A percentile compares a stretch with the other conserved stretches of the same genome.
Conservation (phyloP, 2,797 vertebrate genomes). For the Platalea minor region DNA sequence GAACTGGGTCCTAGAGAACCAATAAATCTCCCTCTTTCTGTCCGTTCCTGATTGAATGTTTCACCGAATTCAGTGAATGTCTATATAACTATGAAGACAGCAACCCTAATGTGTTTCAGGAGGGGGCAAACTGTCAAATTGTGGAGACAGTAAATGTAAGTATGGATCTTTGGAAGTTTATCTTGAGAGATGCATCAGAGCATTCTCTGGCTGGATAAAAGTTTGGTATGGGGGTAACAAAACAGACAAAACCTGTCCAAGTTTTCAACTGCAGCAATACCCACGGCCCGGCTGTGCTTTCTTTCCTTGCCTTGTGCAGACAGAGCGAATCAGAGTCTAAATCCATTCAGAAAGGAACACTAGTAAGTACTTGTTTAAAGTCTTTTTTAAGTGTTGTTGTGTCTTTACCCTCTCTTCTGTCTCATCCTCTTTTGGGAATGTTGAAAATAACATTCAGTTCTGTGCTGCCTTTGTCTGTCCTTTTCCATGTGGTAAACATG, state of each 20-base stretch:
- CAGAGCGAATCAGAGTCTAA: not conserved
- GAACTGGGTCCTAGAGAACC: not conserved
- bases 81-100: not conserved
- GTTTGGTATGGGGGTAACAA: not conserved
- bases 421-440: constrained; percentile 62
- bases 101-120: not conserved
- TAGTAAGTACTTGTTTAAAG: constrained; percentile 58
- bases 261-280: not conserved
- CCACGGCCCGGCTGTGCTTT: not conserved
- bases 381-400: constrained; percentile 60
- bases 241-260: not conserved
- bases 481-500: constrained; percentile 68
- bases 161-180: not conserved
- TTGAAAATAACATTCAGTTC: constrained; percentile 71
- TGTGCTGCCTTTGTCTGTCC: constrained; percentile 62
- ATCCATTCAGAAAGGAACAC: constrained; percentile 24
- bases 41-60: not conserved
- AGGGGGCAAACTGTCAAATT: not conserved
- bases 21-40: not conserved
- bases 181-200: not conserved
- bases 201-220: not conserved
- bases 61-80: not conserved
- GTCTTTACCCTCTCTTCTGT: constrained; percentile 57
- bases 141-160: not conserved
- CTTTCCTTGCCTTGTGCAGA: not conserved